Conservation (phyloP, 2,113 vertebrate species). For the Coryphaenoides rupestris region DNA sequence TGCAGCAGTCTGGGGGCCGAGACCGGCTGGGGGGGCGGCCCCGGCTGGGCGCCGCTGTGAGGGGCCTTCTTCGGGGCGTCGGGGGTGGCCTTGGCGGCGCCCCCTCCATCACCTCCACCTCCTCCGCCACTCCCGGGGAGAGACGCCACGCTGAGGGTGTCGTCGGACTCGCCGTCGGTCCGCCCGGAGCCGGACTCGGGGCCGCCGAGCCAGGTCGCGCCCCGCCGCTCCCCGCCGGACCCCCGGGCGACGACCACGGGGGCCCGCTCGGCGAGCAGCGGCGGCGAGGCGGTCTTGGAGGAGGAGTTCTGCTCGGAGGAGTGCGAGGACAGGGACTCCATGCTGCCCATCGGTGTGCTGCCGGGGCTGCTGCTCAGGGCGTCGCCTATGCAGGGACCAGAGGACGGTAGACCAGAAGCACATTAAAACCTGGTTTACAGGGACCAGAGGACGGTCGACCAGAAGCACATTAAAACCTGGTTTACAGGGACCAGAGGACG, state of each 20-base stretch:
- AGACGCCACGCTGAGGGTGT: constrained; percentile 82
- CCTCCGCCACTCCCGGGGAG: constrained; percentile 41
- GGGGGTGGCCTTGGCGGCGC: constrained; percentile 63
- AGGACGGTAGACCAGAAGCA: constrained; percentile 33
- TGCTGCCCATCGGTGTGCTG: constrained; percentile 94
- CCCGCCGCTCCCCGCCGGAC: constrained; percentile 74
- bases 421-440: constrained; percentile 57
- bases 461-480: too few relatives aligned
- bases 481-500: too few relatives aligned
- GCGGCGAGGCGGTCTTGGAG: constrained; percentile 68
- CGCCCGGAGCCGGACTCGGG: constrained; percentile 90
- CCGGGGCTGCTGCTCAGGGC: constrained; percentile 91
- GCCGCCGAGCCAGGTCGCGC: constrained; percentile 79
- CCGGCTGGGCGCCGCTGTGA: constrained; percentile 66
- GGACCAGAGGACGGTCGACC: too few relatives aligned
- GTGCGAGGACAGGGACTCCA: constrained; percentile 95
- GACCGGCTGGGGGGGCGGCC: constrained; percentile 67
- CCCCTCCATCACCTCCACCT: neutral
- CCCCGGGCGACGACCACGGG: constrained; percentile 58
- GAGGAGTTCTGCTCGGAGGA: constrained; percentile 91
- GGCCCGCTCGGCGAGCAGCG: neutral
- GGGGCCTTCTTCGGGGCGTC: constrained; percentile 77
- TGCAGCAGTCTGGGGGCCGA: constrained; percentile 80
- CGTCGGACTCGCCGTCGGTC: constrained; percentile 89
- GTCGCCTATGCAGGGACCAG: constrained; percentile 81